Evolutionary conservation across 1,140 invertebrate species (phyloP), one percentile per base, ranked within the genome.

Genomic region (Hylyphantes graminicola): DNA sequence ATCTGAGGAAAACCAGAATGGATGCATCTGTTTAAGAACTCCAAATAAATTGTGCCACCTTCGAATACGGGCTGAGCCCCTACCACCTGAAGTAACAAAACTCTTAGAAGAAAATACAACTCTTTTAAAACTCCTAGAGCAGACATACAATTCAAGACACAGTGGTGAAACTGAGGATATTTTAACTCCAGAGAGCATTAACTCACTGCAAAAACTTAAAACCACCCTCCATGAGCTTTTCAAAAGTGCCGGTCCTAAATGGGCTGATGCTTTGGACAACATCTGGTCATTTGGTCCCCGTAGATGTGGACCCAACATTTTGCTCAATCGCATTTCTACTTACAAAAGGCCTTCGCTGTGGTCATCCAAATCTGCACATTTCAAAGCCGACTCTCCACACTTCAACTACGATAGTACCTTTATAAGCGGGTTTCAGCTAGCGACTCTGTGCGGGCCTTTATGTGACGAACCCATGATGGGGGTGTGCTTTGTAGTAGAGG

Each of bases 381-480:
- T 72, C 0, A n/a, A 21, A n/a, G 11, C 65, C 19, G 86, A 86
- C 53, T 84, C 86, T 15, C 80, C 84, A 48, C 84, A 86, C 57
- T 77, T 86, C 17, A 85, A 85, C 15, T 95, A 93, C 88, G 94
- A 94, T 87, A 94, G 92, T 88, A 95, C 94, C 90, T 93, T 99
- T 88, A 92, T 99, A 2, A 97, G 95, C 91, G 97, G 98, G 3
- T 99, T 99, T 90, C 96, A 99, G 92, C 89, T 99, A 88, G 96
- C 96, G 0, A 94, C 95, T 2, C 89, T 94, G 15, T 93, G 95
- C 67, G 97, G 98, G 7, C 96, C 97, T 7, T 89, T 98, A 19
- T 99, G 97, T 90, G 96, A 98, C 89, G 97, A 99, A 88, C 96
- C 97, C 17, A 95, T 98, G 94, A 95, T 94, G 91, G 97, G 97